phyloP scores from a whole-genome alignment of 2,888 invertebrate species.

The Orthosia incerta region DNA sequence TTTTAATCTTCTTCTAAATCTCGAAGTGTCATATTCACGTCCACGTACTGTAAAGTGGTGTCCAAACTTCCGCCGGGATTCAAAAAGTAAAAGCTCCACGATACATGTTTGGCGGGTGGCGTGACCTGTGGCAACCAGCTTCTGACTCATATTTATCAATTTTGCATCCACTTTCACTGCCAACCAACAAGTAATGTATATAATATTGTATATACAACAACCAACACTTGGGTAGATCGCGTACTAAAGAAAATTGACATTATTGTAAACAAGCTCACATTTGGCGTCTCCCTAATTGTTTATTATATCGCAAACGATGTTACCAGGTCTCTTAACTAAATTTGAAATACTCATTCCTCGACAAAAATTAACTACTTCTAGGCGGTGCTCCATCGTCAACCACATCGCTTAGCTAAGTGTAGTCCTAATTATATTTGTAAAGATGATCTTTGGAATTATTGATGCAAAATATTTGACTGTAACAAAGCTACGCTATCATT shows the following conservation, averaged over 20 bases:
- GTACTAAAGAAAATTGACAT: neutral
- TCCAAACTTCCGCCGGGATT: neutral
- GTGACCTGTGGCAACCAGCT: conserved; percentile 59
- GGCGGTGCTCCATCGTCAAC: too few species aligned
- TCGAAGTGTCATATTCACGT: neutral
- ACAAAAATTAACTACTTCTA: too few species aligned
- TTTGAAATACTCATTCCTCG: too few species aligned
- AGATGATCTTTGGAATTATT: too few species aligned
- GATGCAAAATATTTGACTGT: too few species aligned
- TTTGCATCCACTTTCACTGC: conserved; percentile 60
- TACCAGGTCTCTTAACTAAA: too few species aligned
- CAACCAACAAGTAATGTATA: conserved; percentile 12
- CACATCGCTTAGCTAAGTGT: too few species aligned
- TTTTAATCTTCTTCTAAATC: neutral
- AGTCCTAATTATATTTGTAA: too few species aligned
- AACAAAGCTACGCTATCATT: too few species aligned
- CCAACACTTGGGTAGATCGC: conserved; percentile 13
- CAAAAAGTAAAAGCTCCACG: conserved; percentile 62
- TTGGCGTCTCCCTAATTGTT: too few species aligned
- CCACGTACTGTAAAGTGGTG: neutral
- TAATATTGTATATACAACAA: too few species aligned
- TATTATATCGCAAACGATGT: too few species aligned
- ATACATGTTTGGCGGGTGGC: conserved; percentile 53
- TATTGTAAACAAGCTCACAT: neutral
- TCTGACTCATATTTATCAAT: conserved; percentile 65